Evolutionary conservation across 1,140 invertebrate genomes (phyloP).

Genomic region (Wiebesia pumilae): DNA sequence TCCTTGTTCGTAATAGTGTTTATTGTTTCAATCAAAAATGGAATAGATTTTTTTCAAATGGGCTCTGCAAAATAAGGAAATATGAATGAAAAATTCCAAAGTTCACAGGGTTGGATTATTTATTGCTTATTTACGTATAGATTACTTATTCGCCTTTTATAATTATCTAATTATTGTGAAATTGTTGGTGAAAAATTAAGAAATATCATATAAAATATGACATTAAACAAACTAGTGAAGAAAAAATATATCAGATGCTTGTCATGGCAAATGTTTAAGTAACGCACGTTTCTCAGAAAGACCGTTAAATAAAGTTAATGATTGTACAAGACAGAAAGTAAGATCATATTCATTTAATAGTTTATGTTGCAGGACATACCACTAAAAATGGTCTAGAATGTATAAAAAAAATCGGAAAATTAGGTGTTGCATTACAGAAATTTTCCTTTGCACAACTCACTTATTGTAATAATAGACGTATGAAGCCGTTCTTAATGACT

Average conservation of each 20-base stretch:
- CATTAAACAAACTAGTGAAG: background rate
- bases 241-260: background rate
- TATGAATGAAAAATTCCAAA: too few species aligned
- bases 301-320: background rate
- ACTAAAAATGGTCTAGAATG: background rate
- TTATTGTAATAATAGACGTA: conserved; percentile 9
- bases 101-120: too few species aligned
- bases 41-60: too few species aligned
- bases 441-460: background rate
- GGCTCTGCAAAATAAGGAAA: too few species aligned
- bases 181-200: background rate
- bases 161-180: background rate
- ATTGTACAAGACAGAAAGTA: background rate
- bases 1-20: too few species aligned
- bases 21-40: too few species aligned
- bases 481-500: background rate
- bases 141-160: background rate
- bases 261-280: background rate
- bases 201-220: background rate
- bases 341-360: background rate
- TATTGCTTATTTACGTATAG: too few species aligned
- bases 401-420: conserved; percentile 4
- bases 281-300: background rate
- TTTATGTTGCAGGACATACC: background rate
- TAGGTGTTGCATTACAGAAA: background rate